These are phyloP conservation scores for Drosophila anomelani DNA, from an alignment of 2,888 invertebrate genomes.

Conservation along the genomic window DNA sequence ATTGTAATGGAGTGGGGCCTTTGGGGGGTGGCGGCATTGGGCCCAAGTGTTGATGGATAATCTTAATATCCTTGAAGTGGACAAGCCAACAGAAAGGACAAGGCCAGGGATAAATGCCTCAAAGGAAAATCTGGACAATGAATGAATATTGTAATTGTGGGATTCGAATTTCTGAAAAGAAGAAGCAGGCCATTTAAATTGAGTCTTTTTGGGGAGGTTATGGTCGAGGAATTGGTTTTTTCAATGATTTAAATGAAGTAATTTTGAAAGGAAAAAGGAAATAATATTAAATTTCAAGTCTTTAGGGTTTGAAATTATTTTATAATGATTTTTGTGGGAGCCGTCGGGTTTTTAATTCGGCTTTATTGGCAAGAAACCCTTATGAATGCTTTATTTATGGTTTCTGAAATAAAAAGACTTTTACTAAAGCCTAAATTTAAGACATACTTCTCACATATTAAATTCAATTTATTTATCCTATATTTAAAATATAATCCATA, in stretches of 20 bases:
- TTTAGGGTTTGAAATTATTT: background rate
- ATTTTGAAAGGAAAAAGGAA: background rate
- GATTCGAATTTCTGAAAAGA: background rate
- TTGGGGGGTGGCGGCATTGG: background rate
- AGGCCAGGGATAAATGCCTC: conserved; percentile 19
- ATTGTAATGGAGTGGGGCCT: conserved; percentile 10
- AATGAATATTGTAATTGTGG: conserved; percentile 5
- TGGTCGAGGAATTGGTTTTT: background rate
- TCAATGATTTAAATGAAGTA: background rate
- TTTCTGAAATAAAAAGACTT: too few relatives aligned
- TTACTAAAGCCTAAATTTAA: too few relatives aligned
- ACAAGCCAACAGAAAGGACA: conserved; percentile 37
- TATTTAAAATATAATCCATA: background rate
- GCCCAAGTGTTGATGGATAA: conserved; percentile 47
- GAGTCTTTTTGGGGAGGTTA: background rate
- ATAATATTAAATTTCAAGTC: background rate
- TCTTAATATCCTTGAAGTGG: conserved; percentile 49
- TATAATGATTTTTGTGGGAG: background rate
- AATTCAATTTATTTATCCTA: too few relatives aligned
- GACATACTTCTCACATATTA: too few relatives aligned
- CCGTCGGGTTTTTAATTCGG: background rate
- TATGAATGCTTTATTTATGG: background rate
- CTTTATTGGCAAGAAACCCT: background rate
- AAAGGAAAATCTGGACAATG: conserved; percentile 5
- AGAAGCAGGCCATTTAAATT: background rate